These are phyloP conservation scores for Tridacna crocea DNA, from an alignment of 2,888 invertebrate species.

Conservation along the genomic window DNA sequence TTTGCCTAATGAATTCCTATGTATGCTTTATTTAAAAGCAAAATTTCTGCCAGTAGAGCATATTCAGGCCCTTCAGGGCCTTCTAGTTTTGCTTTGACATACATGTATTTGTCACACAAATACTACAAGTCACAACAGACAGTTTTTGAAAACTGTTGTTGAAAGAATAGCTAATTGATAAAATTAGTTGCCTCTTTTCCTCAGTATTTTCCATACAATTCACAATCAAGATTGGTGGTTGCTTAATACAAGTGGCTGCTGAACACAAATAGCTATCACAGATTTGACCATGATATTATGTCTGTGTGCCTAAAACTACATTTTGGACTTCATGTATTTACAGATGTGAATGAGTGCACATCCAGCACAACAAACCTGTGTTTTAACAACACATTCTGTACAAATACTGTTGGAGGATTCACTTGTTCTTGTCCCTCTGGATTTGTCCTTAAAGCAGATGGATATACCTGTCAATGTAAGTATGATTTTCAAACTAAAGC, in stretches of 20 bases:
- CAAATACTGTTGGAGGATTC: constrained; percentile 63
- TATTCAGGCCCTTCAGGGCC: no score
- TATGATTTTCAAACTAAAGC: neutral
- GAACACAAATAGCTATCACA: no score
- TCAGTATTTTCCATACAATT: neutral
- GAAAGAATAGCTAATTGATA: neutral
- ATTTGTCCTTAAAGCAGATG: constrained; percentile 59
- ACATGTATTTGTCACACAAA: no score
- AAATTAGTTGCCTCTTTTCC: neutral
- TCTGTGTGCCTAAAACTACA: no score
- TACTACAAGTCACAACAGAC: neutral
- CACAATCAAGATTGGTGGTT: neutral
- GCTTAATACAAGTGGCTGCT: no score
- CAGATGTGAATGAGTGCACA: constrained; percentile 65
- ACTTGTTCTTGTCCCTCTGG: constrained; percentile 64
- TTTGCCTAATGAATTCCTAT: no score
- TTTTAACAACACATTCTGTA: constrained; percentile 60
- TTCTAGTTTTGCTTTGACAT: no score
- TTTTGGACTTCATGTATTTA: no score
- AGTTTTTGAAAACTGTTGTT: neutral
- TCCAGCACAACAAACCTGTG: constrained; percentile 42
- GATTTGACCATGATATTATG: no score
- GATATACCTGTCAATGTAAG: constrained; percentile 63
- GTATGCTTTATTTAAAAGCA: no score
- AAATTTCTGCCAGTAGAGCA: no score